Conservation (phyloP, 2,888 invertebrate genomes). For the Protodeltote pygarga region DNA sequence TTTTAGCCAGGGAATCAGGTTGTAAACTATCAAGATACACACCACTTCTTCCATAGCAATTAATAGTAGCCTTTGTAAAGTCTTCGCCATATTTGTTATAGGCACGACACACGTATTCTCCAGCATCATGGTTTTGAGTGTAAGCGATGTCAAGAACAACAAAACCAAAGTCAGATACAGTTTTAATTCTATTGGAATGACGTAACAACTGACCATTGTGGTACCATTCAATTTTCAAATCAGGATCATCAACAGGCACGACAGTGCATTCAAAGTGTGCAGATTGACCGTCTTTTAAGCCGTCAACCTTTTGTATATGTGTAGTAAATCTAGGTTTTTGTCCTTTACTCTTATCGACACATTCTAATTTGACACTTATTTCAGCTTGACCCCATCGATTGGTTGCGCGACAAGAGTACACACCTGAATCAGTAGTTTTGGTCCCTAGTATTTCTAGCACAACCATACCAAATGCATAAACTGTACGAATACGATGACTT, state of each 20-base stretch:
- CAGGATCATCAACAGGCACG: constrained; percentile 97
- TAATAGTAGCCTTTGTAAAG: constrained; percentile 93
- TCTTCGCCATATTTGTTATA: constrained; percentile 97
- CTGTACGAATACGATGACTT: constrained; percentile 96
- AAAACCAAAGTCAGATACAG: constrained; percentile 97
- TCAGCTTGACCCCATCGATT: constrained; percentile 96
- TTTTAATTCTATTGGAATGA: constrained; percentile 96
- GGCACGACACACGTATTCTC: constrained; percentile 97
- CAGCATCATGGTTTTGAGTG: constrained; percentile 96
- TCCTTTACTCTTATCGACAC: constrained; percentile 94
- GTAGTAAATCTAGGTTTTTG: constrained; percentile 96
- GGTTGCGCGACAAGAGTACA: constrained; percentile 95
- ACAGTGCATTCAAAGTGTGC: constrained; percentile 98
- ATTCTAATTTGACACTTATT: constrained; percentile 93
- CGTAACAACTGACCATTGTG: constrained; percentile 96
- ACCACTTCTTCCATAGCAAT: constrained; percentile 94
- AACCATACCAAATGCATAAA: constrained; percentile 99
- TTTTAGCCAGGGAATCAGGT: constrained; percentile 95
- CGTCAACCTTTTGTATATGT: constrained; percentile 93
- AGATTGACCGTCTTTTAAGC: constrained; percentile 96
- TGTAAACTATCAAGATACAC: constrained; percentile 96
- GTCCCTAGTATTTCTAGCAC: constrained; percentile 98
- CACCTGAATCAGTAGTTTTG: constrained; percentile 96
- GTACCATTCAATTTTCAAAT: constrained; percentile 98
- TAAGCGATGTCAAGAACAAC: constrained; percentile 98